phyloP scores from a whole-genome alignment of 2,888 invertebrate species.

The Drosophila putrida region DNA sequence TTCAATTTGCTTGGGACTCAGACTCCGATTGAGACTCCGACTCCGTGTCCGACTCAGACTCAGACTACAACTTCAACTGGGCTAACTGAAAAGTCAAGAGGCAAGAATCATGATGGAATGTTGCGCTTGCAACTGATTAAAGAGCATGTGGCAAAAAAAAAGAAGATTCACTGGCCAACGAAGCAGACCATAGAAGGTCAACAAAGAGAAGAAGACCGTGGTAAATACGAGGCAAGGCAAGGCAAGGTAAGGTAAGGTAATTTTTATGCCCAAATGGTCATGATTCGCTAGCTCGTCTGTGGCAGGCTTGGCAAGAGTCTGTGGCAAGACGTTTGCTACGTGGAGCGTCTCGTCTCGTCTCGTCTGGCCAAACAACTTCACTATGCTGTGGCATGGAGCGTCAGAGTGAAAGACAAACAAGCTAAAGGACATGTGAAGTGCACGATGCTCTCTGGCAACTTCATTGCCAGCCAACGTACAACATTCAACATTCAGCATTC shows the following conservation, averaged over 20 bases:
- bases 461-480: conserved; percentile 58
- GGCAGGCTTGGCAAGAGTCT: conserved; percentile 18
- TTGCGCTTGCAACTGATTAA: conserved; percentile 49
- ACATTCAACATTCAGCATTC: conserved; percentile 21
- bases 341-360: conserved; percentile 28
- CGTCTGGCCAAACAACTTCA: conserved; percentile 76
- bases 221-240: background rate
- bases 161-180: conserved; percentile 11
- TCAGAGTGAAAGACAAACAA: conserved; percentile 81
- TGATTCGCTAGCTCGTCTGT: conserved; percentile 67
- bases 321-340: conserved; percentile 35
- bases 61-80: conserved; percentile 11
- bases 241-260: conserved; percentile 57
- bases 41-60: background rate
- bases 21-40: conserved; percentile 2
- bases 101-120: conserved; percentile 33
- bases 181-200: conserved; percentile 21
- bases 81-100: conserved; percentile 50
- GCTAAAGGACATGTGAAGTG: conserved; percentile 81
- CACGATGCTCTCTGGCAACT: conserved; percentile 60
- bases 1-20: conserved; percentile 60
- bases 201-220: conserved; percentile 3
- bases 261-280: conserved; percentile 78
- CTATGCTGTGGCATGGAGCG: conserved; percentile 44
- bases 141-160: conserved; percentile 33